A percentile compares a stretch with the other conserved stretches of the same genome.
phyloP scores from a whole-genome alignment of 2,888 invertebrate species.

The Crepidodera aurea region DNA sequence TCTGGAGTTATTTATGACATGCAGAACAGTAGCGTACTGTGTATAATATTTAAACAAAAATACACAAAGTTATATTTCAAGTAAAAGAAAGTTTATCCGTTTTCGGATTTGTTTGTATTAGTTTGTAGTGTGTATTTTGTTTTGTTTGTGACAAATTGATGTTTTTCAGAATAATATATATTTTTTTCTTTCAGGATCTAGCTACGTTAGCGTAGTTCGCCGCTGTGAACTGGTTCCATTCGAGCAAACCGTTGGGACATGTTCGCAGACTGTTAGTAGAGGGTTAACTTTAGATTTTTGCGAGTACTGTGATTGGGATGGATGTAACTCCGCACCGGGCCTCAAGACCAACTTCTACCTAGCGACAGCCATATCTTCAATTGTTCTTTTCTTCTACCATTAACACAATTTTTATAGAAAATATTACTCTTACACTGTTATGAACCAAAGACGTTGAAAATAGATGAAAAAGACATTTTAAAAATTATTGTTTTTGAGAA shows the following conservation, averaged over 20 bases:
- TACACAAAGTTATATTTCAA: too few species aligned
- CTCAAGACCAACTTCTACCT: constrained; percentile 62
- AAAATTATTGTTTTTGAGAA: too few species aligned
- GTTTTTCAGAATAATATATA: too few species aligned
- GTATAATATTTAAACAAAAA: too few species aligned
- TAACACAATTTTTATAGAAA: neutral
- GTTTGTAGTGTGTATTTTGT: too few species aligned
- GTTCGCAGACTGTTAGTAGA: constrained; percentile 63
- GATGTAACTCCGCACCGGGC: constrained; percentile 70
- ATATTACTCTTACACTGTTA: neutral
- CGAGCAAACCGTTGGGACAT: constrained; percentile 65
- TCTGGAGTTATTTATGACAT: too few species aligned
- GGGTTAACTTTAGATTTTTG: constrained; percentile 69
- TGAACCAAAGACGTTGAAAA: neutral
- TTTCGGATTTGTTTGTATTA: too few species aligned
- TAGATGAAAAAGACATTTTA: too few species aligned
- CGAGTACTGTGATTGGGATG: constrained; percentile 73
- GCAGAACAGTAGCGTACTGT: too few species aligned
- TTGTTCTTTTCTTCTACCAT: constrained; percentile 27
- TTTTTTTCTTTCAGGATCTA: constrained; percentile 61
- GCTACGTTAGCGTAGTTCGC: constrained; percentile 64
- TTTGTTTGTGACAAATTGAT: too few species aligned
- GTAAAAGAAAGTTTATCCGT: too few species aligned
- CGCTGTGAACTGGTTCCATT: constrained; percentile 69
- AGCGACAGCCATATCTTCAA: constrained; percentile 45